Evolutionary conservation across 2,113 vertebrate genomes (phyloP), one percentile per base, ranked within the genome.

Genomic region (Alouatta palliata): DNA sequence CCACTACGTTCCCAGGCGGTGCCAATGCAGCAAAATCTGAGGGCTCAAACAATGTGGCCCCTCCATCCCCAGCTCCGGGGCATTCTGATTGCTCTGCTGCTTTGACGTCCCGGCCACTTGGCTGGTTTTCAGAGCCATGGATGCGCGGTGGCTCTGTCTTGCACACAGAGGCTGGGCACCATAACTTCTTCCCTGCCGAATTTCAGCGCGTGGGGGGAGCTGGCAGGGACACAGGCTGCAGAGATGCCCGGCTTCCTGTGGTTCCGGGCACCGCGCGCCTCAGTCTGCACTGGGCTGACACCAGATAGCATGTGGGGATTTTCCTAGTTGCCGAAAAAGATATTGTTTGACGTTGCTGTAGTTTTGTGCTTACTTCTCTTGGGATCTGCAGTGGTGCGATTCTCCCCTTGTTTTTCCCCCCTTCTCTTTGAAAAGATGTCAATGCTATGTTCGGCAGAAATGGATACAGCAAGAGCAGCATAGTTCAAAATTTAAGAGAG

Each of bases 1-100:
- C 66, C 54, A 80, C 30, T 64, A 47, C 80, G 3, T 68, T 76
- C 84, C 56, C 27, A 3, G 83, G 30, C 96, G 47, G 6, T 94
- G 97, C 97, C 97, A 98, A 97, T 98, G 98, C 98, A 98, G 98
- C 98, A 98, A 96, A 98, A 98, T 96, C 85, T 95, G 54, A 94
- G 92, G 54, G 47, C 73, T 84, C 40, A 5, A 91, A 87, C 80
- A 96, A 52, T 66, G 89, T 79, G 92, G 75, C 23, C 70, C 61
- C 56, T 70, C 64, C 91, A 30, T 11, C 0, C 8, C 2, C 2
- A 3, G 6, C 37, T 45, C 86, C 25, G 7, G n/a, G 93, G 64
- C 73, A 45, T 85, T 93, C 86, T 92, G 68, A 96, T 32, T 7
- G 90, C 71, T 40, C n/a, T 21, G 87, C 84, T 7, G 64, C 32